Conservation (phyloP, 2,113 vertebrate genomes). For the Anarhynchus alexandrinus region DNA sequence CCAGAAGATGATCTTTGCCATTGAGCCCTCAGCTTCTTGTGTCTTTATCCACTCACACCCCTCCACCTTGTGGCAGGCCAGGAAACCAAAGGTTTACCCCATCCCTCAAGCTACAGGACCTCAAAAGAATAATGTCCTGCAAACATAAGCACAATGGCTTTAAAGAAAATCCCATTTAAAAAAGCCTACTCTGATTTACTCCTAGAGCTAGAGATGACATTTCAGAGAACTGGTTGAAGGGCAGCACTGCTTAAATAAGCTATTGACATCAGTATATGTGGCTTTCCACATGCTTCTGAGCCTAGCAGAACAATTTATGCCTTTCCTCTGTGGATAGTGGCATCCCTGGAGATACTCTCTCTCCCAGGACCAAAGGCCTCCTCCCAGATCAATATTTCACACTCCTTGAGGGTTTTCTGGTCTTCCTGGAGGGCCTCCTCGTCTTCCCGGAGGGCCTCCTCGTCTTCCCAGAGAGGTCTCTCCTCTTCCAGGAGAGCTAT, state of each 20-base stretch:
- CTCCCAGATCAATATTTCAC: slow-evolving; percentile 1
- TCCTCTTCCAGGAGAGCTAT: slow-evolving; percentile 11
- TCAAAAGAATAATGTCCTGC: not conserved
- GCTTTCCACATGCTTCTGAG: not conserved
- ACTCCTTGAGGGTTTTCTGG: slow-evolving; percentile 11
- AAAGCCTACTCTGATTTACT: not conserved
- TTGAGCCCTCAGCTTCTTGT: not conserved
- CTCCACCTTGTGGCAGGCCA: not conserved
- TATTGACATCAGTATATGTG: not conserved
- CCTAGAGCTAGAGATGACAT: not conserved
- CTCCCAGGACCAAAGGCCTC: not conserved
- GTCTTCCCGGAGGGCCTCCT: not conserved
- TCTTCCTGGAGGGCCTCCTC: not conserved
- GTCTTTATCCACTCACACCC: not conserved
- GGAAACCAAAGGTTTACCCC: not conserved
- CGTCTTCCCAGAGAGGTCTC: slow-evolving; percentile 22
- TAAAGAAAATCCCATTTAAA: not conserved
- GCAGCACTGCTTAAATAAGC: not conserved
- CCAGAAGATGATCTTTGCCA: not conserved
- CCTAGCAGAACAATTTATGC: not conserved
- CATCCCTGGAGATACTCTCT: not conserved
- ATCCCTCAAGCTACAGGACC: not conserved
- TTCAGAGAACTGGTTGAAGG: not conserved
- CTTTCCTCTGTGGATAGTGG: not conserved
- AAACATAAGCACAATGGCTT: not conserved